Conservation (phyloP, 2,888 invertebrate species). For the Trachelus troglodyta region DNA sequence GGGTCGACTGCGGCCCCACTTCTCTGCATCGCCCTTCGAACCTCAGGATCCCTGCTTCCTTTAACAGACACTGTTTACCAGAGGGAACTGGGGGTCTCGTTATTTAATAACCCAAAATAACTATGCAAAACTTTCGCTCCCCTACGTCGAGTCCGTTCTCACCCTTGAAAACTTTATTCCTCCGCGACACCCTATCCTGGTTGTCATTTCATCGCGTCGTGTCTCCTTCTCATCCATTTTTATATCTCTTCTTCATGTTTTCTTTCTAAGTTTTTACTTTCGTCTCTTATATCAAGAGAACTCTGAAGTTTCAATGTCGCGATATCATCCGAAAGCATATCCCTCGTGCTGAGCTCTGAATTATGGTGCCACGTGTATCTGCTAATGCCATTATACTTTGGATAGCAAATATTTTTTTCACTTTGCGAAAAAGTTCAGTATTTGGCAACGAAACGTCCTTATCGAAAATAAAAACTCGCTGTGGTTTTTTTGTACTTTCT, state of each 20-base stretch:
- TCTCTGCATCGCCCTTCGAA: conserved; percentile 17
- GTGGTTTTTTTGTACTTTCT: background rate
- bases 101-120: conserved; percentile 51
- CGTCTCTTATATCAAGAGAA: background rate
- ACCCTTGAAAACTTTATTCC: conserved; percentile 9
- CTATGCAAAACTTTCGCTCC: conserved; percentile 39
- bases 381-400: background rate
- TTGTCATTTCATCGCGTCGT: background rate
- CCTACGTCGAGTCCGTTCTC: conserved; percentile 2
- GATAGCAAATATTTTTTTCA: background rate
- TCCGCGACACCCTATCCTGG: background rate
- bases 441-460: background rate
- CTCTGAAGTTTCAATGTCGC: background rate
- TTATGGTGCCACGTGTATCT: background rate
- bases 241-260: background rate
- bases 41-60: conserved; percentile 17
- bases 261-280: background rate
- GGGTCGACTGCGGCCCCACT: conserved; percentile 24
- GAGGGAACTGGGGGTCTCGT: conserved; percentile 32
- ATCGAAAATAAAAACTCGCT: background rate
- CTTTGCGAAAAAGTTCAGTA: background rate
- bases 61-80: conserved; percentile 28
- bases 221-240: background rate
- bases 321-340: background rate
- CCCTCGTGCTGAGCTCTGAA: background rate